Evolutionary conservation across 2,113 vertebrate species (phyloP).

Genomic region (Hippocampus comes): DNA sequence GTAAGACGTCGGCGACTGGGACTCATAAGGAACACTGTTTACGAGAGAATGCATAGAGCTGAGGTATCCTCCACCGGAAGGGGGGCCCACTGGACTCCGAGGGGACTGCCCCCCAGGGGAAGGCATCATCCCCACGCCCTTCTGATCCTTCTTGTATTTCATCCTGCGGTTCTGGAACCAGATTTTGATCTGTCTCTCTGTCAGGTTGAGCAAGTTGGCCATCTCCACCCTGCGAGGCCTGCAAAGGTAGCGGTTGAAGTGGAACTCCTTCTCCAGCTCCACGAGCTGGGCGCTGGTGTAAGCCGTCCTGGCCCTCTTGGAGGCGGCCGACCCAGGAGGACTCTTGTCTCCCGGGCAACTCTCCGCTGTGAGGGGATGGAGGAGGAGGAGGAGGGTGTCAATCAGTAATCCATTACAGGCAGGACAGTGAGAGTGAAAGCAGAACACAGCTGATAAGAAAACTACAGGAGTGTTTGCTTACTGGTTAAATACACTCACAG

Average conservation of each 20-base stretch:
- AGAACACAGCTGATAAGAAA: constrained; percentile 40
- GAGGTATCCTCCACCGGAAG: constrained; percentile 82
- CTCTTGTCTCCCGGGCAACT: constrained; percentile 96
- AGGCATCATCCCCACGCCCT: constrained; percentile 92
- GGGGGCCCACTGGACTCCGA: constrained; percentile 85
- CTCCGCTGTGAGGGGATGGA: constrained; percentile 79
- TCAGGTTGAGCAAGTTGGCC: constrained; percentile 96
- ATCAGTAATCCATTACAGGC: constrained; percentile 57
- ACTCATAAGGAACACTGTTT: constrained; percentile 91
- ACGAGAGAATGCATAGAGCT: constrained; percentile 97
- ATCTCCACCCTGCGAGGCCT: constrained; percentile 94
- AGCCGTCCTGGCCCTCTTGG: constrained; percentile 94
- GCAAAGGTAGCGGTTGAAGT: constrained; percentile 98
- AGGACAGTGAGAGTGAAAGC: constrained; percentile 42
- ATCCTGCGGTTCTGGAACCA: constrained; percentile 99
- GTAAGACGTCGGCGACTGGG: constrained; percentile 90
- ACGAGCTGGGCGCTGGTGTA: constrained; percentile 99
- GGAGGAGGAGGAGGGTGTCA: constrained; percentile 52
- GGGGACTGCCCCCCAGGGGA: constrained; percentile 94
- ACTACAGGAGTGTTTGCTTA: constrained; percentile 2
- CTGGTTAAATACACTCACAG: background rate
- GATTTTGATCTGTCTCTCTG: constrained; percentile 99
- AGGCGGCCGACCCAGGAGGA: constrained; percentile 88
- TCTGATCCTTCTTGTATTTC: constrained; percentile 99
- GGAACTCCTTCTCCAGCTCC: constrained; percentile 98